phyloP scores from a whole-genome alignment of 2,113 vertebrate genomes.

The Limanda limanda region DNA sequence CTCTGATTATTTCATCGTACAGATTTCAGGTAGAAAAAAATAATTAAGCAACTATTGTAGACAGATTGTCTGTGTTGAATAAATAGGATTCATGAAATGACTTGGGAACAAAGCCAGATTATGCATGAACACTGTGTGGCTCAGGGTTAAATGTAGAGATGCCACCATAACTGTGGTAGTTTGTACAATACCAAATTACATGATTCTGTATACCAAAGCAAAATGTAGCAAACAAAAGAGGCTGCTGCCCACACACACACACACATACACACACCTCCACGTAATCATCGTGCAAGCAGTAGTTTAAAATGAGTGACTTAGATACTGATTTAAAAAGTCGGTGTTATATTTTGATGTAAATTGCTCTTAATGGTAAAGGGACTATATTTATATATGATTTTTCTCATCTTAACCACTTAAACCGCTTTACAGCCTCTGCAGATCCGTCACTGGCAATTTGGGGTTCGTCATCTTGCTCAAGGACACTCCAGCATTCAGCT shows the following conservation, averaged over 20 bases:
- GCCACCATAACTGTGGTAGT: not conserved
- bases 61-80: conserved; percentile 73
- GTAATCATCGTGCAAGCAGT: not conserved
- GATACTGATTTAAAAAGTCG: too few species aligned
- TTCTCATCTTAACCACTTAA: too few species aligned
- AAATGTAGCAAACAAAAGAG: not conserved
- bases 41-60: conserved; percentile 31
- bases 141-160: conserved; percentile 28
- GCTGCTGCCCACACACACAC: not conserved
- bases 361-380: too few species aligned
- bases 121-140: not conserved
- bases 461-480: too few species aligned
- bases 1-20: conserved; percentile 35
- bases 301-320: too few species aligned
- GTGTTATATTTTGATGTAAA: too few species aligned
- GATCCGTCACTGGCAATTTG: too few species aligned
- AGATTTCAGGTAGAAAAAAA: conserved; percentile 59
- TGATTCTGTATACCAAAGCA: not conserved
- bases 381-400: too few species aligned
- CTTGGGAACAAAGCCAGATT: conserved; percentile 42
- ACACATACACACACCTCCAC: not conserved
- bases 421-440: too few species aligned
- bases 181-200: not conserved
- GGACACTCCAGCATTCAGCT: too few species aligned
- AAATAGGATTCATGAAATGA: conserved; percentile 69